These are phyloP conservation scores for Phoenicopterus ruber DNA, from an alignment of 2,113 vertebrate genomes.

Conservation along the genomic window DNA sequence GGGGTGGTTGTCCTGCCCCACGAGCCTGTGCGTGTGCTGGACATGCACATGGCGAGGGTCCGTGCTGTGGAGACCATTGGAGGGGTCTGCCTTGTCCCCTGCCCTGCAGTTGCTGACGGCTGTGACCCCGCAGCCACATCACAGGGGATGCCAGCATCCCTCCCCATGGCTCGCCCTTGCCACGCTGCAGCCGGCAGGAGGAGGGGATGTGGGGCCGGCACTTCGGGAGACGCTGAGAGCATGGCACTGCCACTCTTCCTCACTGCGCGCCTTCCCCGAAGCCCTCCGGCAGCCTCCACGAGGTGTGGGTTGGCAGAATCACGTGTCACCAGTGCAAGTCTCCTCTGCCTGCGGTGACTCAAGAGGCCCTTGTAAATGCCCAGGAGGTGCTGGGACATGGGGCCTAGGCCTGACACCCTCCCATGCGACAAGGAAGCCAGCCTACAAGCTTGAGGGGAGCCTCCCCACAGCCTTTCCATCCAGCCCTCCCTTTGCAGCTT, in stretches of 20 bases:
- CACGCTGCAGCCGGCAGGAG: background rate
- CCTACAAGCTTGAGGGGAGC: background rate
- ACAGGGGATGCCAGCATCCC: background rate
- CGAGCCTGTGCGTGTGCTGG: background rate
- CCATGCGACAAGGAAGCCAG: background rate
- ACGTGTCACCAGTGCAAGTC: background rate
- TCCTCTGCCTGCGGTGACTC: background rate
- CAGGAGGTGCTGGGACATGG: background rate
- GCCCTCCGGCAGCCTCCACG: accelerated
- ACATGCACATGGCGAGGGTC: background rate
- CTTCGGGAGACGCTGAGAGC: accelerated
- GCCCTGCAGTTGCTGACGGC: accelerated
- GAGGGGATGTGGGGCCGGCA: background rate
- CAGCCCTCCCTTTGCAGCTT: background rate
- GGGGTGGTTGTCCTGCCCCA: background rate
- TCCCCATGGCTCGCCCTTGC: accelerated
- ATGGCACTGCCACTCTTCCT: background rate
- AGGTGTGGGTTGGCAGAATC: background rate
- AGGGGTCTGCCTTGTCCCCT: background rate
- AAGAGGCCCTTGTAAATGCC: background rate
- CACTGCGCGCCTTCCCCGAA: accelerated
- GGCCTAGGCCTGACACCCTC: background rate
- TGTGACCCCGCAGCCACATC: background rate
- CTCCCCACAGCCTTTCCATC: background rate
- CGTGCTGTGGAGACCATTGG: background rate